phyloP scores from a whole-genome alignment of 1,140 invertebrate species.

The Dendroctonus ponderosae region DNA sequence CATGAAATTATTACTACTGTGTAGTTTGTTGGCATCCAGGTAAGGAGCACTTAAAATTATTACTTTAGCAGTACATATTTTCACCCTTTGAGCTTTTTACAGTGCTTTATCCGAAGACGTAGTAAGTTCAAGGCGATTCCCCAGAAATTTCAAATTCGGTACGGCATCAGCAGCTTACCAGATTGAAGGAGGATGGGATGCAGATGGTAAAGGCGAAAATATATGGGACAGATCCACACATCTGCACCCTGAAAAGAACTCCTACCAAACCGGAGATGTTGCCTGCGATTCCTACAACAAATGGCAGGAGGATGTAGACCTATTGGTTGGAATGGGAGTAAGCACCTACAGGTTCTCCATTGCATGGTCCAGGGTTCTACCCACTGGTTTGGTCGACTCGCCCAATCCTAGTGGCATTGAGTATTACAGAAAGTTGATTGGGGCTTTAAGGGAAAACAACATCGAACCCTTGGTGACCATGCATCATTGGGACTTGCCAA shows the following conservation, averaged over 20 bases:
- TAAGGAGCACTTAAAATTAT: too few relatives aligned
- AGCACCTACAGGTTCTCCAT: constrained; percentile 60
- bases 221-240: constrained; percentile 63
- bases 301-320: constrained; percentile 56
- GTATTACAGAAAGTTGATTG: constrained; percentile 31
- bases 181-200: constrained; percentile 60
- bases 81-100: too few relatives aligned
- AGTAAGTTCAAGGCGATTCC: constrained; percentile 16
- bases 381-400: constrained; percentile 26
- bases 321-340: constrained; percentile 54
- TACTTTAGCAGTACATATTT: too few relatives aligned
- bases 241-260: constrained; percentile 45
- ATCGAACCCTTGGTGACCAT: constrained; percentile 58
- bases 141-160: constrained; percentile 54
- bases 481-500: constrained; percentile 51
- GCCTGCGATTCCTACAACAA: constrained; percentile 62
- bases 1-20: too few relatives aligned
- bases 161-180: constrained; percentile 57
- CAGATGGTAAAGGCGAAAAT: constrained; percentile 57
- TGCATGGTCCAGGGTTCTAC: constrained; percentile 56
- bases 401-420: constrained; percentile 21
- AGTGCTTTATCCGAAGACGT: background rate
- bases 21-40: too few relatives aligned
- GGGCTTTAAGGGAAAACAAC: constrained; percentile 48
- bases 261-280: constrained; percentile 55